phyloP scores from a whole-genome alignment of 2,113 vertebrate species.

The Leptobrachium ailaonicum region DNA sequence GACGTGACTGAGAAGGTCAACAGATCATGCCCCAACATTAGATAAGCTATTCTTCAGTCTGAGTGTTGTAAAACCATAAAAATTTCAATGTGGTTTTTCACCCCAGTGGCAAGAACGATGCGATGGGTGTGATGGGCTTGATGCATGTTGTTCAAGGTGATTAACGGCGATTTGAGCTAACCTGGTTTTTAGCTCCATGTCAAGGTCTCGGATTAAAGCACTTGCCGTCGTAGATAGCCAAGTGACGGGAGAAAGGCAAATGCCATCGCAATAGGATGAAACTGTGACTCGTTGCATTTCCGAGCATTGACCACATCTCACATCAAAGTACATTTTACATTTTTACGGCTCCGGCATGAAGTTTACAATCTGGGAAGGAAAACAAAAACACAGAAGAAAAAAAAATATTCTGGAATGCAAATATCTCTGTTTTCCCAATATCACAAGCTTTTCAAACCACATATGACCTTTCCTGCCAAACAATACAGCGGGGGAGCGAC shows the following conservation, averaged over 20 bases:
- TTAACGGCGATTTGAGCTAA: not conserved
- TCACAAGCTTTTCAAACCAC: not conserved
- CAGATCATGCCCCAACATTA: not conserved
- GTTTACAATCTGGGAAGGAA: constrained; percentile 11
- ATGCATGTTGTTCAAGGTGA: not conserved
- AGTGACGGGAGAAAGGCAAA: not conserved
- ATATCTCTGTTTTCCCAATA: not conserved
- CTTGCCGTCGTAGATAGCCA: not conserved
- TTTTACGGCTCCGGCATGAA: not conserved
- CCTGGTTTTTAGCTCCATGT: not conserved
- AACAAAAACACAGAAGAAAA: constrained; percentile 6
- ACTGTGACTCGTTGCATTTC: not conserved
- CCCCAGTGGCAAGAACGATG: not conserved
- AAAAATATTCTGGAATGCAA: not conserved
- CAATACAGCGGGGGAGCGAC: not conserved
- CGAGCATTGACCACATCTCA: not conserved
- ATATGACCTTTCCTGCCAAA: constrained; percentile 2
- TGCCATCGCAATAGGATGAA: not conserved
- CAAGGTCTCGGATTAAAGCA: not conserved
- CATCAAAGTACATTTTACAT: not conserved
- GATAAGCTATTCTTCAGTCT: not conserved
- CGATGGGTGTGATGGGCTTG: not conserved
- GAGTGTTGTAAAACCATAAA: not conserved
- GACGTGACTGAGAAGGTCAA: not conserved
- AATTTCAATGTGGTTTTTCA: not conserved